Evolutionary conservation across 2,888 invertebrate species (phyloP).

Genomic region (Antheraea assamensis): DNA sequence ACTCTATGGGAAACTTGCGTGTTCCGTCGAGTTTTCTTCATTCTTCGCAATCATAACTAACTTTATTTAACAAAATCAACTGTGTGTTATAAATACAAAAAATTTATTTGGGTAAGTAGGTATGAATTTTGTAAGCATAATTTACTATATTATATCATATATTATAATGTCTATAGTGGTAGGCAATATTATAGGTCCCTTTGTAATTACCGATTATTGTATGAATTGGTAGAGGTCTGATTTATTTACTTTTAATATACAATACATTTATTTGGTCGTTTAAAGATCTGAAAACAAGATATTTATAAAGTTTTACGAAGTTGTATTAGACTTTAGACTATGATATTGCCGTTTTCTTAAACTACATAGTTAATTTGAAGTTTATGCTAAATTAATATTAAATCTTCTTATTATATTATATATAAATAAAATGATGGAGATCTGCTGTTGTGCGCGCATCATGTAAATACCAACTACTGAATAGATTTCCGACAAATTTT

Average conservation of each 20-base stretch:
- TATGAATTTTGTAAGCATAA: slow-evolving; percentile 47
- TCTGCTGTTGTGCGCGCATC: no score
- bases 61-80: neutral
- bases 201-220: slow-evolving; percentile 46
- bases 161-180: slow-evolving; percentile 48
- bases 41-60: neutral
- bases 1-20: no score
- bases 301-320: neutral
- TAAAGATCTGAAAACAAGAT: slow-evolving; percentile 25
- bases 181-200: slow-evolving; percentile 67
- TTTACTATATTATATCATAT: neutral
- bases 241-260: slow-evolving; percentile 24
- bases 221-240: slow-evolving; percentile 41
- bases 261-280: slow-evolving; percentile 16
- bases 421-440: neutral
- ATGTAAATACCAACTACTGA: no score
- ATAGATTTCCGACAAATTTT: no score
- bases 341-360: neutral
- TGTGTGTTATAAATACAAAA: slow-evolving; percentile 22
- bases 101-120: slow-evolving; percentile 46
- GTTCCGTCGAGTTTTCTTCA: neutral
- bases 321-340: neutral
- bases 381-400: neutral
- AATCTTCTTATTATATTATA: neutral
- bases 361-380: neutral